Conservation (phyloP, 2,888 invertebrate species). For the Leptarthrus brevirostris region DNA sequence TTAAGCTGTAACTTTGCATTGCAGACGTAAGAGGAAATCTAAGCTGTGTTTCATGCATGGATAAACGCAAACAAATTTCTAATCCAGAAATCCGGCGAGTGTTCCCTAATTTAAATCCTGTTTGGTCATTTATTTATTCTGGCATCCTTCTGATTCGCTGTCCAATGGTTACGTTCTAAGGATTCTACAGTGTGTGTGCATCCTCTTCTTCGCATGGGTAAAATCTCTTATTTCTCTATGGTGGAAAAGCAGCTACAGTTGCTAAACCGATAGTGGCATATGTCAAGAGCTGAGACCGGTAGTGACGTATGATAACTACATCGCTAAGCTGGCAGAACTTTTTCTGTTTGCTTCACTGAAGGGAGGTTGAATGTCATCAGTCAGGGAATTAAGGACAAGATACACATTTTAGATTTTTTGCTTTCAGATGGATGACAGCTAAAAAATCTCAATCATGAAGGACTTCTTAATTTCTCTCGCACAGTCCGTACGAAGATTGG, state of each 20-base stretch:
- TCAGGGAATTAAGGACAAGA: conserved; percentile 44
- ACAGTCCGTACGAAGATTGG: neutral
- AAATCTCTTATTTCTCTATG: conserved; percentile 40
- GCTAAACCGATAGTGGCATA: conserved; percentile 46
- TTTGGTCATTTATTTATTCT: conserved; percentile 30
- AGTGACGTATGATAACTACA: conserved; percentile 44
- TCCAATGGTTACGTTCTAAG: conserved; percentile 17
- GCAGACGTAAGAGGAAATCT: too few relatives aligned
- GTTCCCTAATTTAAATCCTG: conserved; percentile 29
- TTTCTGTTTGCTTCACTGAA: conserved; percentile 31
- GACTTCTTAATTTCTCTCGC: neutral
- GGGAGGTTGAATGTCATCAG: conserved; percentile 41
- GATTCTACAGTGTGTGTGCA: neutral
- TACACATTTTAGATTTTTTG: conserved; percentile 37
- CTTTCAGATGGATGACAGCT: conserved; percentile 17
- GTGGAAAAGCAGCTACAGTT: conserved; percentile 15
- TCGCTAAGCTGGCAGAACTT: conserved; percentile 35
- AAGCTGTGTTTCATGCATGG: neutral
- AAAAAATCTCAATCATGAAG: conserved; percentile 1
- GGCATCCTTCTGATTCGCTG: conserved; percentile 15
- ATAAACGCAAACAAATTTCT: conserved; percentile 11
- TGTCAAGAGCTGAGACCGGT: conserved; percentile 38
- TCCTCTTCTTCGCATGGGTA: conserved; percentile 9
- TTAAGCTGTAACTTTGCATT: too few relatives aligned
- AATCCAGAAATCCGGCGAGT: conserved; percentile 6